phyloP scores from a whole-genome alignment of 2,888 invertebrate species.

The Drosophila yooni region DNA sequence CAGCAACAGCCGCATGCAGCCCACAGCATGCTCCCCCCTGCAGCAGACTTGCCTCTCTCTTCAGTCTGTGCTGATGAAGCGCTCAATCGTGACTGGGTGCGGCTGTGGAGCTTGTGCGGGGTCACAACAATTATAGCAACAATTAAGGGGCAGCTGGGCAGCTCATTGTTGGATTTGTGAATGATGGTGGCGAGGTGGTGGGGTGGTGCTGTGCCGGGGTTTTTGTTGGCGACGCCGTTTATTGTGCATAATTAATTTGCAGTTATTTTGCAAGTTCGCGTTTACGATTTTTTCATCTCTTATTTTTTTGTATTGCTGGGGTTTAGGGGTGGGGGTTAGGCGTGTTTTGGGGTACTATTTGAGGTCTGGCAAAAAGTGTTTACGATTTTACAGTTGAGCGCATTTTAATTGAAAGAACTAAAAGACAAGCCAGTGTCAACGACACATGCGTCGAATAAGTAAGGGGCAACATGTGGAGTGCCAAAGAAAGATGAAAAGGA shows the following conservation, averaged over 20 bases:
- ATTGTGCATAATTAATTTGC: constrained; percentile 79
- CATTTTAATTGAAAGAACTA: constrained; percentile 73
- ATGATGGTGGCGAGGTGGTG: background rate
- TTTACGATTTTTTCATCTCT: background rate
- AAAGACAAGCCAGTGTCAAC: constrained; percentile 75
- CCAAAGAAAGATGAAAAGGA: constrained; percentile 62
- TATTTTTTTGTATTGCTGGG: background rate
- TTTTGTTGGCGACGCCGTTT: constrained; percentile 45
- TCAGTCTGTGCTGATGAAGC: constrained; percentile 54
- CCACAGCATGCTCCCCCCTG: background rate
- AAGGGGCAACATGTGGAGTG: constrained; percentile 38
- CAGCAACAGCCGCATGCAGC: background rate
- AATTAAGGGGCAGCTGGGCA: constrained; percentile 71
- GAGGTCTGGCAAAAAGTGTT: constrained; percentile 59
- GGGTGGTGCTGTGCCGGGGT: background rate
- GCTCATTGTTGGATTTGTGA: constrained; percentile 51
- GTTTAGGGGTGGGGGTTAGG: background rate
- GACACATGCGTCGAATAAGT: constrained; percentile 45
- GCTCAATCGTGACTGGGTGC: constrained; percentile 55
- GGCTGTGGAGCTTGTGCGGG: constrained; percentile 32
- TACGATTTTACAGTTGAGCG: constrained; percentile 77
- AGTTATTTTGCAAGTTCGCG: constrained; percentile 62
- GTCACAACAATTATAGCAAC: constrained; percentile 73
- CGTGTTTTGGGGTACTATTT: background rate
- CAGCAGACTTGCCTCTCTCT: constrained; percentile 15